Percentiles rank a stretch among this genome's conserved stretches.
These are phyloP conservation scores for Camponotus vicinus DNA, from an alignment of 1,140 invertebrate genomes.

Conservation along the genomic window DNA sequence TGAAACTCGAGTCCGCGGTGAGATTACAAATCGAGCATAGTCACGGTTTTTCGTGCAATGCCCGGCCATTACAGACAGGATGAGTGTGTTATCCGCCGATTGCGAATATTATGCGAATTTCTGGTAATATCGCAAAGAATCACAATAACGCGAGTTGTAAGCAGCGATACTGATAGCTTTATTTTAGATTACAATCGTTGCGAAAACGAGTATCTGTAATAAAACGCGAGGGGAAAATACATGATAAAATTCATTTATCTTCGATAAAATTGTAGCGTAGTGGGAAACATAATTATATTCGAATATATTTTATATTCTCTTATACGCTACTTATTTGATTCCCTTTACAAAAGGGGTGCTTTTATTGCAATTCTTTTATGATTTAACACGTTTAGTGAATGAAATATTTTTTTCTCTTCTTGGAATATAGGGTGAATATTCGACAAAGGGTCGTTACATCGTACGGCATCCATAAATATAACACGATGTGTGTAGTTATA, in stretches of 20 bases:
- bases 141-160: slow-evolving; percentile 5
- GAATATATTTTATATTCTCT: neutral
- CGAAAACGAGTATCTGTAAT: slow-evolving; percentile 18
- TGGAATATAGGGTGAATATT: neutral
- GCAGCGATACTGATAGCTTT: slow-evolving; percentile 16
- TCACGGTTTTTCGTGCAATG: slow-evolving; percentile 66
- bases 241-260: neutral
- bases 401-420: neutral
- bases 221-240: neutral
- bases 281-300: neutral
- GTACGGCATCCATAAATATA: slow-evolving; percentile 48
- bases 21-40: slow-evolving; percentile 65
- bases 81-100: slow-evolving; percentile 52
- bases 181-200: neutral
- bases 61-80: slow-evolving; percentile 33
- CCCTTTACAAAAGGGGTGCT: too few species aligned
- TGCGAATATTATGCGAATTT: slow-evolving; percentile 59
- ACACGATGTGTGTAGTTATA: slow-evolving; percentile 50
- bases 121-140: slow-evolving; percentile 20
- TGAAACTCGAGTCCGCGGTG: slow-evolving; percentile 58
- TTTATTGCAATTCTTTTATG: neutral
- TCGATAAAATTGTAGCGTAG: neutral
- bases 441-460: slow-evolving; percentile 36
- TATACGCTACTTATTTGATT: neutral
- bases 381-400: neutral